A percentile compares a stretch with the other conserved stretches of the same genome.
These are phyloP conservation scores for Hartigia nigra DNA, from an alignment of 2,888 invertebrate genomes.

Conservation along the genomic window DNA sequence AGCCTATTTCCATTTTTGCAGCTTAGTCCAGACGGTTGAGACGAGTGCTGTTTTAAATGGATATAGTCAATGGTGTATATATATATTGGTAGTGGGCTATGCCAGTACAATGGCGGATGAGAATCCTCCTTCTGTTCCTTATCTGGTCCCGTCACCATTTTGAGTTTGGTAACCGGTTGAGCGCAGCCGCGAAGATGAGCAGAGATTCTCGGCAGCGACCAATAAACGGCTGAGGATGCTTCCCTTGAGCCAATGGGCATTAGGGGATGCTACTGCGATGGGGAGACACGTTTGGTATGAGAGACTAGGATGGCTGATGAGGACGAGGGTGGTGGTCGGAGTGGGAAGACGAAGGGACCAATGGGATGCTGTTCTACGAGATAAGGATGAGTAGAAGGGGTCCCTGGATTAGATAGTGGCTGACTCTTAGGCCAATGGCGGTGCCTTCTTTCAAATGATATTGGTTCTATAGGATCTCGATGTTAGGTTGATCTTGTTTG, in stretches of 20 bases:
- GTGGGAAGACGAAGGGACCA: conserved; percentile 56
- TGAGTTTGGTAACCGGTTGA: conserved; percentile 8
- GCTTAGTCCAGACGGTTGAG: neutral
- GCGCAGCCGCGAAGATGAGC: conserved; percentile 63
- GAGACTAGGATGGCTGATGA: conserved; percentile 27
- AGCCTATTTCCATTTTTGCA: conserved; percentile 11
- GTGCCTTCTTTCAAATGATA: neutral
- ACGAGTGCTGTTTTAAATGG: neutral
- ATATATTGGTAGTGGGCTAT: neutral
- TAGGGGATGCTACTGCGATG: conserved; percentile 49
- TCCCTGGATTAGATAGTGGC: conserved; percentile 37
- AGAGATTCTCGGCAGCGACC: conserved; percentile 57
- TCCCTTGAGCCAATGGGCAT: conserved; percentile 56
- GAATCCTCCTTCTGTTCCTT: neutral
- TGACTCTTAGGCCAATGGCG: conserved; percentile 37
- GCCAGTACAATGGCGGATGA: neutral
- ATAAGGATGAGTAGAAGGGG: conserved; percentile 34
- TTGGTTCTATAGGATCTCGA: neutral
- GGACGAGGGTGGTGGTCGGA: conserved; percentile 30
- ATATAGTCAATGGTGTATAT: neutral
- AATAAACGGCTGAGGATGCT: conserved; percentile 57
- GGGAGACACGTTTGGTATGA: conserved; percentile 28
- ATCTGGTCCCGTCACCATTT: neutral
- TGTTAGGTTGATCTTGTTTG: neutral
- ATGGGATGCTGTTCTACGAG: conserved; percentile 44